These are phyloP conservation scores for Beroe ovata DNA, from an alignment of 37 sponge, comb jelly and placozoan genomes.

Conservation along the genomic window DNA sequence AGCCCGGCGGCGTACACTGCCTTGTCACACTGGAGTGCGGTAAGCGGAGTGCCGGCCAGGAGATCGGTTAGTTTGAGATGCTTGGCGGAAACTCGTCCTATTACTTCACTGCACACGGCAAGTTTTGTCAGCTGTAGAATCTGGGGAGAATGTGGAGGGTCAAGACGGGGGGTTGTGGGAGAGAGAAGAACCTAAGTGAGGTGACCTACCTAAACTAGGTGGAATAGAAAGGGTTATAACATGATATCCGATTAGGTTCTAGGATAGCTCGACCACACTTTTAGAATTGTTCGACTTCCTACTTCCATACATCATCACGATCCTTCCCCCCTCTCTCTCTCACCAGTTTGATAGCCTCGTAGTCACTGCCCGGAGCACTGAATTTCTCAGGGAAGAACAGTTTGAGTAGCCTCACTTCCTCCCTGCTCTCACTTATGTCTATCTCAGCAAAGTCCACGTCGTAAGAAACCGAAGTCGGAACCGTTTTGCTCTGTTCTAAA, in stretches of 20 bases:
- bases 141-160: neutral
- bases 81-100: slow-evolving; percentile 1
- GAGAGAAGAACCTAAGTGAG: neutral
- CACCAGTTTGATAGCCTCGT: slow-evolving; percentile 64
- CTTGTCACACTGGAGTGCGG: slow-evolving; percentile 50
- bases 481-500: slow-evolving; percentile 37
- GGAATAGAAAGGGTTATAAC: too few relatives aligned
- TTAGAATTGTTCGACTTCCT: too few relatives aligned
- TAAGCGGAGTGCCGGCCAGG: neutral
- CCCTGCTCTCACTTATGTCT: neutral
- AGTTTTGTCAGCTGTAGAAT: slow-evolving; percentile 34
- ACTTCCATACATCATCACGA: too few relatives aligned
- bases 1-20: slow-evolving; percentile 49
- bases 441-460: slow-evolving; percentile 49
- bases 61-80: slow-evolving; percentile 59
- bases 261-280: too few relatives aligned
- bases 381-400: slow-evolving; percentile 59
- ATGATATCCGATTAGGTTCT: too few relatives aligned
- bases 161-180: neutral
- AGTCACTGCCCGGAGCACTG: slow-evolving; percentile 38
- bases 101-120: slow-evolving; percentile 13
- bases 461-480: slow-evolving; percentile 2
- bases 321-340: too few relatives aligned
- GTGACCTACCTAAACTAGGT: too few relatives aligned
- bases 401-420: slow-evolving; percentile 43